These are phyloP conservation scores for Crypturellus tataupa DNA, from an alignment of 2,797 vertebrate genomes.

Conservation along the genomic window DNA sequence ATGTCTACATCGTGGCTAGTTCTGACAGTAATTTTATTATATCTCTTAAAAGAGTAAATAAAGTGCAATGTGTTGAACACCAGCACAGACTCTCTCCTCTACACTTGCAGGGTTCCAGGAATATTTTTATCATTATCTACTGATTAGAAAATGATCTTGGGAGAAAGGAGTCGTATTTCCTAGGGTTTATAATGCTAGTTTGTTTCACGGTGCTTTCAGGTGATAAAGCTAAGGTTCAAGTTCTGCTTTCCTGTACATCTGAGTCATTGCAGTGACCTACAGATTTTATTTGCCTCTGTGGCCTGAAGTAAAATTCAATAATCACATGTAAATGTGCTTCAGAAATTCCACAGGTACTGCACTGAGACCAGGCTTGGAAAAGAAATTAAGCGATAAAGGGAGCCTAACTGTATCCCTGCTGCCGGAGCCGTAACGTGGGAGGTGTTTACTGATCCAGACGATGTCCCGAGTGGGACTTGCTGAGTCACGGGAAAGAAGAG, in stretches of 20 bases:
- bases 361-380: neutral
- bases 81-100: neutral
- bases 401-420: neutral
- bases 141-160: neutral
- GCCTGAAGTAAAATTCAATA: conserved; percentile 41
- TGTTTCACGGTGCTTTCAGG: neutral
- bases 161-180: neutral
- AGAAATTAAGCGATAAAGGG: neutral
- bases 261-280: conserved; percentile 15
- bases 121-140: neutral
- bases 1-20: neutral
- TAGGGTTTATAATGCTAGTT: neutral
- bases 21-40: neutral
- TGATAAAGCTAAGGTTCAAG: neutral
- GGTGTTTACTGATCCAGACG: neutral
- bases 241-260: neutral
- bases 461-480: neutral
- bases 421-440: neutral
- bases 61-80: neutral
- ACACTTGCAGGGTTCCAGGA: neutral
- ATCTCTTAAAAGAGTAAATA: neutral
- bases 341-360: conserved; percentile 5
- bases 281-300: conserved; percentile 23
- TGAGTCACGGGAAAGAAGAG: neutral
- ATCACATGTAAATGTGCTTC: neutral